Evolutionary conservation across 2,888 invertebrate genomes (phyloP).

Genomic region (Cantharis lateralis): DNA sequence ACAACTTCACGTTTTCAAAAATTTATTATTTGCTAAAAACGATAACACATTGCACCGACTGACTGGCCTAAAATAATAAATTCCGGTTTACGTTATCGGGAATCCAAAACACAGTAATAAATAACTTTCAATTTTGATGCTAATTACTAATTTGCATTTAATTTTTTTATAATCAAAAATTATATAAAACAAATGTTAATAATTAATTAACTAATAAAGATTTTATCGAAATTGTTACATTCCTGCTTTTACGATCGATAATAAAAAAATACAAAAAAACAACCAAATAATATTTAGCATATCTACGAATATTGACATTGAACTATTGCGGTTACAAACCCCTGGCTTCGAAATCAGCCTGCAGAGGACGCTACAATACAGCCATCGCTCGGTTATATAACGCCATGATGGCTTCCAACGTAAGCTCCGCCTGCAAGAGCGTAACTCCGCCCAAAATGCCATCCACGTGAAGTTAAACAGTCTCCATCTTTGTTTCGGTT

Average conservation of each 20-base stretch:
- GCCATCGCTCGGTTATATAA: slow-evolving; percentile 30
- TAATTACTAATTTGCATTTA: neutral
- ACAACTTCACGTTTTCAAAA: neutral
- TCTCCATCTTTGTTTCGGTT: slow-evolving; percentile 44
- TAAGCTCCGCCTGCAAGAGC: slow-evolving; percentile 36
- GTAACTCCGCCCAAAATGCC: slow-evolving; percentile 39
- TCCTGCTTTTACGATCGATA: neutral
- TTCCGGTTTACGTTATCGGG: neutral
- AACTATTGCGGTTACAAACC: slow-evolving; percentile 31
- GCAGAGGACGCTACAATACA: slow-evolving; percentile 35
- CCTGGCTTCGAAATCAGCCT: slow-evolving; percentile 12
- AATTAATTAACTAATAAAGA: neutral
- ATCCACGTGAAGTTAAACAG: slow-evolving; percentile 40
- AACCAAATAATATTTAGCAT: neutral
- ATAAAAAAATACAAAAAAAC: neutral
- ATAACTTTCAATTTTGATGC: neutral
- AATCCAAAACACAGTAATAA: neutral
- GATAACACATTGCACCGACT: too few relatives aligned
- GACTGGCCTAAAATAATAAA: neutral
- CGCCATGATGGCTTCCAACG: slow-evolving; percentile 36
- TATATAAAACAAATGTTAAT: too few relatives aligned
- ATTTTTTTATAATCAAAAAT: too few relatives aligned
- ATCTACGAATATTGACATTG: neutral
- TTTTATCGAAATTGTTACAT: neutral
- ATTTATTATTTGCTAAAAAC: neutral